Conservation (phyloP, 2,888 invertebrate species). For the Apodemia duryi region DNA sequence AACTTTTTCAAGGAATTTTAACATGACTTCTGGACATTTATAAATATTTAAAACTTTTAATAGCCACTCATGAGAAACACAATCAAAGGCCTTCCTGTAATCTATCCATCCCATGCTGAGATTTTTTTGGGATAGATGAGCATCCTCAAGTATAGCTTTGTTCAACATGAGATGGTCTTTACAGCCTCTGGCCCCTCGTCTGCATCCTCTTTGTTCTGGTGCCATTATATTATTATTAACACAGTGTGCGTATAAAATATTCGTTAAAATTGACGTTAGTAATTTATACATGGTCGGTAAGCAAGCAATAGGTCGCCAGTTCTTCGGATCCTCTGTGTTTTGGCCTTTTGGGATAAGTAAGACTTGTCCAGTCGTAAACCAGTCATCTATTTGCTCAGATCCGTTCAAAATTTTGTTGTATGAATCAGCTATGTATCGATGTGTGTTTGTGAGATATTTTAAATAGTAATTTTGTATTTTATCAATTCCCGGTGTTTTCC, state of each 20-base stretch:
- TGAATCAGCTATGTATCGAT: conserved; percentile 7
- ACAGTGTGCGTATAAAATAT: conserved; percentile 15
- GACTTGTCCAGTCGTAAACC: conserved; percentile 13
- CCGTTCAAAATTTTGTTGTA: neutral
- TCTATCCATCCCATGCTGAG: conserved; percentile 23
- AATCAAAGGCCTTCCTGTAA: conserved; percentile 24
- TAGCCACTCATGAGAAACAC: conserved; percentile 20
- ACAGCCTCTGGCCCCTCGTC: conserved; percentile 17
- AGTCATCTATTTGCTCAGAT: neutral
- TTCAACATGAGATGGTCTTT: too few relatives aligned
- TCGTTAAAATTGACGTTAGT: too few relatives aligned
- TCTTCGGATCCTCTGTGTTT: conserved; percentile 12
- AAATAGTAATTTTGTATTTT: too few relatives aligned
- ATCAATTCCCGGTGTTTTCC: too few relatives aligned
- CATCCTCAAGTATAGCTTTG: conserved; percentile 24
- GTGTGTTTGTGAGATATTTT: conserved; percentile 18
- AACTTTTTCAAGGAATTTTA: neutral
- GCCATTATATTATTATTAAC: conserved; percentile 19
- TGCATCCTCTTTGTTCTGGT: conserved; percentile 23
- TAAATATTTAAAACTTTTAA: conserved; percentile 16
- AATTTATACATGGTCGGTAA: too few relatives aligned
- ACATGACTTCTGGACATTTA: conserved; percentile 16
- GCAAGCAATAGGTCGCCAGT: too few relatives aligned
- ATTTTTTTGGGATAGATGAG: conserved; percentile 21
- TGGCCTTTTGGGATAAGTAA: neutral